Evolutionary conservation across 1,140 invertebrate genomes (phyloP), one percentile per base, ranked within the genome.

Genomic region (Chymomyza costata): DNA sequence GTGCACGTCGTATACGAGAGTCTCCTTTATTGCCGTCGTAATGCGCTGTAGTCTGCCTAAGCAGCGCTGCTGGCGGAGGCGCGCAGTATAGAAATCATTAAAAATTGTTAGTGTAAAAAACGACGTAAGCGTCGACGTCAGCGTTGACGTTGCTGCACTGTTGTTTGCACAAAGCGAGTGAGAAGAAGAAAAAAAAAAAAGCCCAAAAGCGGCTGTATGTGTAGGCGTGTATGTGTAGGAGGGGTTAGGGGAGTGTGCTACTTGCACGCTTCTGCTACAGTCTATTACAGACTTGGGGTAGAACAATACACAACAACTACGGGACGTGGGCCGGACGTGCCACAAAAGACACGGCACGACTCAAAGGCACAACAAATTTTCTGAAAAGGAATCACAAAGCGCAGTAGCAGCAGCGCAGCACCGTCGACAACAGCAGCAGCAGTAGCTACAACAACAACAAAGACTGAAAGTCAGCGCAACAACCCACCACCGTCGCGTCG

Each of bases 291-390:
- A 59, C 58, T 64, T 66, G 64, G 65, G 69, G 69, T 74, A 80
- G 73, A 71, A 78, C 66, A 76, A 76, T 78, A 62, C 71, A 67
- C 58, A 32, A 40, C 35, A 34, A 49, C 31, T 19, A 64, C 49
- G 41, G 32, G 19, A 40, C 17, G 37, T 16, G 53, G 38, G 14
- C 31, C 38, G 39, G 58, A 43, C 57, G 35, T 19, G 21, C 37
- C 35, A 59, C 49, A 59, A 59, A 57, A 62, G 58, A 50, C 45
- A 34, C n/a, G 38, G 43, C 25, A 41, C 54, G 37, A 49, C 43
- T 44, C 53, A 70, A 60, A 80, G 71, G 71, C 71, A 80, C 71
- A 78, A 78, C 71, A 78, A 78, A 78, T 80, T 78, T 78, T 55
- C 58, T 71, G 51, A 78, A 80, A 78, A 68, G 71, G 64, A 78